Evolutionary conservation across 2,797 vertebrate species (phyloP), one percentile per base, ranked within the genome.

Genomic region (Crocidura indochinensis): DNA sequence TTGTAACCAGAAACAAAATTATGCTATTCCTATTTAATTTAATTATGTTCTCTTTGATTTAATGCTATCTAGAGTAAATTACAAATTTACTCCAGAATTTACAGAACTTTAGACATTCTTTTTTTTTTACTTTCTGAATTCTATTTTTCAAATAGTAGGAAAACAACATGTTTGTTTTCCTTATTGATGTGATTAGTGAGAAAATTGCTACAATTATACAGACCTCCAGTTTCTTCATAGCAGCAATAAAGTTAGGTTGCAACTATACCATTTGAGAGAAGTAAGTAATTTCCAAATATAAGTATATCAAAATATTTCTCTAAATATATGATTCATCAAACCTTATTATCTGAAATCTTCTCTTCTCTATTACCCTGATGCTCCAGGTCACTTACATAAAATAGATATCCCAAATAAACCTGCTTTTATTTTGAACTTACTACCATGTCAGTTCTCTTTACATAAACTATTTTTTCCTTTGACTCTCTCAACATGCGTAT

Each of bases 11-110:
- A 27, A 26, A 72, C 6, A 86, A 80, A 91, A 82, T 65, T 84
- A 74, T 46, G 4, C 83, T 89, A 84, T 85, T 78, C n/a, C 19
- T 64, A n/a, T 44, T 17, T 77, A 20, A 90, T 80, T 95, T 80
- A 69, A 86, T 67, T 47, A 74, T 9, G 4, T 46, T 91, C 71
- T 17, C 67, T 15, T 86, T 93, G 76, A 80, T 68, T 86, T 73
- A 9, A 83, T 56, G 46, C 56, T 80, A 86, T 11, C 80, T 84
- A 22, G 27, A 72, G 87, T 73, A 72, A 90, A 90, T 68, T 78
- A 78, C 6, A 49, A 62, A 83, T n/a, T n/a, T n/a, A 80, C 47
- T 74, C 5, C 53, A 56, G 51, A 20, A 12, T 90, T 80, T 84
- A 78, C 26, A 73, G 64, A n/a, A n/a, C n/a, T n/a, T n/a, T n/a